phyloP scores from a whole-genome alignment of 2,113 vertebrate species.

The Pelecanus crispus region DNA sequence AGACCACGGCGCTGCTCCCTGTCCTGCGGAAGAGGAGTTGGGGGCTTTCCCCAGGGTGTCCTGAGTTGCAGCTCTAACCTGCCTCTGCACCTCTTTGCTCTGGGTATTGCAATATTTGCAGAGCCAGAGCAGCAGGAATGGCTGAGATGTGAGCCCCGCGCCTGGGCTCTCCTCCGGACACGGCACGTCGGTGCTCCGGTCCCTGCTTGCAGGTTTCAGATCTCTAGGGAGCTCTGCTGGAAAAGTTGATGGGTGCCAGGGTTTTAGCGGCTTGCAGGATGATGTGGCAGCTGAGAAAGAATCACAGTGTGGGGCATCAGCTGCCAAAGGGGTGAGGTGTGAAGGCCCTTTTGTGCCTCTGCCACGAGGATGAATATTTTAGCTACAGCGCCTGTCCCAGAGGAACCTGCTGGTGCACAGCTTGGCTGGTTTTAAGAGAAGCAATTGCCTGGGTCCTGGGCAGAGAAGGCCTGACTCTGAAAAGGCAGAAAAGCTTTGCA shows the following conservation, averaged over 20 bases:
- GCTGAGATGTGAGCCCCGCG: neutral
- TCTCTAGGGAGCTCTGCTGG: neutral
- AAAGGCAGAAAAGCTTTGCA: neutral
- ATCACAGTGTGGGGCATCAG: neutral
- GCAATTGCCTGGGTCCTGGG: neutral
- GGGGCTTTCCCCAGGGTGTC: neutral
- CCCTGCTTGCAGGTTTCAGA: neutral
- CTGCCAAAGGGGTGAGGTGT: neutral
- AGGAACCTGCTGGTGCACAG: neutral
- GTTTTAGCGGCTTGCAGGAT: neutral
- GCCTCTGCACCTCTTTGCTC: neutral
- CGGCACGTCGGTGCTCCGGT: rapidly evolving
- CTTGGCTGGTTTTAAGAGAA: neutral
- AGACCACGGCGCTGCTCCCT: neutral
- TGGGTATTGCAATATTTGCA: neutral
- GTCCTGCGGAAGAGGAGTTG: neutral
- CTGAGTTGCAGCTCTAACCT: neutral
- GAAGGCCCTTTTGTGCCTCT: neutral
- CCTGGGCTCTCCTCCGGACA: neutral
- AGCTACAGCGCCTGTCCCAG: neutral
- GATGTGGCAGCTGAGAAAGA: neutral
- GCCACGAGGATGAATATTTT: neutral
- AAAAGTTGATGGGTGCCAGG: neutral
- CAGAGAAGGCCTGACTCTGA: neutral
- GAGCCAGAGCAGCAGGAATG: neutral